Evolutionary conservation across 2,888 invertebrate genomes (phyloP).

Genomic region (Ennomos quercinarius): DNA sequence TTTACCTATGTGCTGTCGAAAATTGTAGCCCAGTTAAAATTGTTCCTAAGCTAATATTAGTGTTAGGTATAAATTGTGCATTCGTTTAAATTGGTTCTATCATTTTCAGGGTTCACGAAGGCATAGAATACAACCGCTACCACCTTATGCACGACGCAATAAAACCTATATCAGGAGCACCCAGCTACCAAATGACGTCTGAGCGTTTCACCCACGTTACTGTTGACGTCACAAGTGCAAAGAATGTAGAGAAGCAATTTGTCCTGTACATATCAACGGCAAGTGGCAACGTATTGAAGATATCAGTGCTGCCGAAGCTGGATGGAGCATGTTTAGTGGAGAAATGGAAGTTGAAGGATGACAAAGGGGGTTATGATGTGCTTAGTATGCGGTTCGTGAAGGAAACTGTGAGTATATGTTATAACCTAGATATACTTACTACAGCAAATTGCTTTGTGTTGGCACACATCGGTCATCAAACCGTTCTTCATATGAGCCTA

Average conservation of each 20-base stretch:
- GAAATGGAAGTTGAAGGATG: constrained; percentile 90
- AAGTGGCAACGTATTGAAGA: constrained; percentile 91
- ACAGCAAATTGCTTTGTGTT: too few relatives aligned
- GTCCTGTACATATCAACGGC: constrained; percentile 93
- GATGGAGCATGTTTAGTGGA: constrained; percentile 93
- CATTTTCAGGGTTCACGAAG: constrained; percentile 68
- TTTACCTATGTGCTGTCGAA: too few relatives aligned
- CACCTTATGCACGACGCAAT: constrained; percentile 96
- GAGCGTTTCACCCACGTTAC: constrained; percentile 92
- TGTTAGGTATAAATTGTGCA: too few relatives aligned
- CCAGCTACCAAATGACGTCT: constrained; percentile 89
- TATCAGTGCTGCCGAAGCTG: constrained; percentile 89
- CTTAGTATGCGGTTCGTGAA: constrained; percentile 91
- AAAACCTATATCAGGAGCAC: constrained; percentile 89
- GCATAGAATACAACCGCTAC: constrained; percentile 89
- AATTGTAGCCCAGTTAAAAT: too few relatives aligned
- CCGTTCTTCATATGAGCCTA: too few relatives aligned
- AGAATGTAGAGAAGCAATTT: constrained; percentile 88
- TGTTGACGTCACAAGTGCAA: constrained; percentile 92
- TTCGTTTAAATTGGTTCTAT: background rate
- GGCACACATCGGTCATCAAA: too few relatives aligned
- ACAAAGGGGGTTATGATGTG: constrained; percentile 83
- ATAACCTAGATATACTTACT: too few relatives aligned
- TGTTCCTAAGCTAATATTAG: too few relatives aligned
- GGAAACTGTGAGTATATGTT: constrained; percentile 86